Base-by-base conservation (phyloP, 2,888 invertebrate species). In the Drosophila percnosoma region DNA sequence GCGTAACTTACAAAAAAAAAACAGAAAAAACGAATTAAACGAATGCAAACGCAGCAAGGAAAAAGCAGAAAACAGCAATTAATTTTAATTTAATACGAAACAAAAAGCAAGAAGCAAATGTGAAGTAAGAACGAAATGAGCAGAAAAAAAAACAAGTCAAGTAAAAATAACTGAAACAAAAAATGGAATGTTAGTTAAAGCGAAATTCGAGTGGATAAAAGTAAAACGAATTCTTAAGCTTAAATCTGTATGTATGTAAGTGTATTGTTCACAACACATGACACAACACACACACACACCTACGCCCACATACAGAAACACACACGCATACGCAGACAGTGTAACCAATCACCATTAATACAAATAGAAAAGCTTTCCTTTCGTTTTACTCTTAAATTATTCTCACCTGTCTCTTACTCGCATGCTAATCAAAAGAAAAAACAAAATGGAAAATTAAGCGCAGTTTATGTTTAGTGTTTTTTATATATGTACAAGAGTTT, bases 191-290 rank as follows among this genome's bases (percentile, higher is more conserved):
- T 89, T 86, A 86, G 88, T 76, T 74, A 75, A 78, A 68, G 70
- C 59, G 69, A 73, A 76, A 67, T 72, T 80, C 62, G 65, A 71
- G 54, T 34, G 65, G 81, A 81, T 77, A 76, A 75, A 74, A 83
- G 69, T 78, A 83, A 91, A 91, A 91, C 89, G 87, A 91, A 89
- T 85, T 89, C 73, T 80, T 84, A 89, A 87, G 88, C 88, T 91
- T 91, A 92, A 85, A 91, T 92, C 87, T 83, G 74, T 83, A 86
- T 92, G 90, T 91, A 92, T 90, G 88, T 91, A 91, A 91, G 92
- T 92, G 91, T 91, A 91, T 90, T 91, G 89, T 92, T 89, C 90
- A 82, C 33, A 42, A 64, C 52, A 51, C 38, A 15, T 24, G 24
- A 24, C 4, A 24, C 15, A 8, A 27, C 45, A 27, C 45, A 13